Evolutionary conservation across 1,140 invertebrate genomes (phyloP), one percentile per base, ranked within the genome.

Genomic region (Ceratina calcarata): DNA sequence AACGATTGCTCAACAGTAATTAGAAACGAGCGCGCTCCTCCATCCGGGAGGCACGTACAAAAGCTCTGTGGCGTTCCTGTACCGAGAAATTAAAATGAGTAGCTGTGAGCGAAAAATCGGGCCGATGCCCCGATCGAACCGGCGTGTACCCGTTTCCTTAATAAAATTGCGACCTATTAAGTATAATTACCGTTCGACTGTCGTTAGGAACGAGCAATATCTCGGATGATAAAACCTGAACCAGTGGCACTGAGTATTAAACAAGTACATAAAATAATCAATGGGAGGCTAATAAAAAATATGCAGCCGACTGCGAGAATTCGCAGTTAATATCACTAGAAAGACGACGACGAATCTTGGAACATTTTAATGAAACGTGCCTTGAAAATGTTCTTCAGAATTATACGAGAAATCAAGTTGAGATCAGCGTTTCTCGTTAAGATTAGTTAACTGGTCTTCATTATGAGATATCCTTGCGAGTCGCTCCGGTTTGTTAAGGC

Each of bases 91-190:
- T 22, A 45, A 57, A 66, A 75, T 10, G 72, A 75, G 62, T 27
- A 51, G 7, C 24, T 73, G 4, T 4, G 27, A 32, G 27, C 27
- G 45, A 55, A 12, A 67, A 72, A 80, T 82, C 77, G 69, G 66
- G 77, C 77, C 77, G 79, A 66, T 75, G 77, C 49, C 81, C 81
- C 70, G 58, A 70, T 37, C 1, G 49, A 53, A 74, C 32, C 27
- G 27, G 70, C 65, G 13, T 53, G 61, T 49, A 45, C 18, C 51
- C 69, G 37, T 60, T 79, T 64, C 45, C 60, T 66, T 60, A 53
- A 79, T 65, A 79, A 79, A 32, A 32, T 74, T 58, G 53, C 70
- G 55, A 79, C 61, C 37, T 27, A 60, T 73, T 74, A 79, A 51
- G 70, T 51, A 18, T 79, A 73, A 73, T 79, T 73, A 73, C 37